Percentiles rank a stretch among this genome's conserved stretches.
phyloP scores from a whole-genome alignment of 2,113 vertebrate species.

The Egretta garzetta region DNA sequence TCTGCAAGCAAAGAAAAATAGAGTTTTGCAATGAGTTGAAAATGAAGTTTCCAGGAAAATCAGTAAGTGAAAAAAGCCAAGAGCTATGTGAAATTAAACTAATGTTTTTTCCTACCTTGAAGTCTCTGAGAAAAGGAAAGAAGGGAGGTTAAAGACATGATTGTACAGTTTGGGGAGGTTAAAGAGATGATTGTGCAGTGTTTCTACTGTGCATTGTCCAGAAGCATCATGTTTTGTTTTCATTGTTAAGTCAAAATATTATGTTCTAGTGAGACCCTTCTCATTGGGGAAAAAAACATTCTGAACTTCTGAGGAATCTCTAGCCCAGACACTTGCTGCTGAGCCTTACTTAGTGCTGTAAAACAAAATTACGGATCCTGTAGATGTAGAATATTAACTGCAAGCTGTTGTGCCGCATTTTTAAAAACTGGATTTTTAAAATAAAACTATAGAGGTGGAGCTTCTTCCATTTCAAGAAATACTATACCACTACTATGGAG shows the following conservation, averaged over 20 bases:
- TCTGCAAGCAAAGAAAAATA: too few species aligned
- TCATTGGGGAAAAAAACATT: not conserved
- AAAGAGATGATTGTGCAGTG: not conserved
- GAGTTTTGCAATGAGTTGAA: not conserved
- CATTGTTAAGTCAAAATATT: not conserved
- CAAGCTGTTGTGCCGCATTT: not conserved
- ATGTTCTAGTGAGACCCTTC: not conserved
- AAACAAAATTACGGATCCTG: not conserved
- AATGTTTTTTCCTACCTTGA: not conserved
- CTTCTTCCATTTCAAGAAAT: not conserved
- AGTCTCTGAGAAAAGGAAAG: not conserved
- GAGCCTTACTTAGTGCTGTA: not conserved
- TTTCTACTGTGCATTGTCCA: not conserved
- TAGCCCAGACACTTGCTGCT: not conserved
- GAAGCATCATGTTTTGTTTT: not conserved
- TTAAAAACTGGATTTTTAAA: not conserved
- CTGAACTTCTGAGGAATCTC: not conserved
- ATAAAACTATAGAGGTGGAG: not conserved
- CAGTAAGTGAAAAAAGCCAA: not conserved
- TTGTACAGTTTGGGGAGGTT: not conserved
- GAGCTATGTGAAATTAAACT: not conserved
- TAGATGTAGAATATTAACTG: not conserved
- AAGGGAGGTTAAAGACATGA: not conserved
- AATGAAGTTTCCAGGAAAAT: not conserved
- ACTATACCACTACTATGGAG: not conserved